phyloP scores from a whole-genome alignment of 2,888 invertebrate genomes.

The Meta bourneti region DNA sequence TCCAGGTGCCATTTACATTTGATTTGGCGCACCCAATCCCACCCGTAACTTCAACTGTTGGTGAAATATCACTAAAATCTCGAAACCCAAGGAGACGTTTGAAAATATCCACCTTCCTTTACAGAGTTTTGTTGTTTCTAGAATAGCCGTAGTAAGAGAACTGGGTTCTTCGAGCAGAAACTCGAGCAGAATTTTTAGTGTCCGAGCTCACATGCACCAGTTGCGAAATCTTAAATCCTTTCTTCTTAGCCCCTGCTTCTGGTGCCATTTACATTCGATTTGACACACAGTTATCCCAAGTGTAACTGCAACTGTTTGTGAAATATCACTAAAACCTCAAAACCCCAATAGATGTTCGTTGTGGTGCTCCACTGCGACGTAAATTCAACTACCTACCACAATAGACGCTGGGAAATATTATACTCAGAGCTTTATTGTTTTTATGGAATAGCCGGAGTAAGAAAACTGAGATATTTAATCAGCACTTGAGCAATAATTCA shows the following conservation, averaged over 20 bases:
- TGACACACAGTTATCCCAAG: neutral
- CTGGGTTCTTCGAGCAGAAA: too few species aligned
- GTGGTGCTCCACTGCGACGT: too few species aligned
- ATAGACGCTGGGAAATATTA: too few species aligned
- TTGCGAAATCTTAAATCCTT: neutral
- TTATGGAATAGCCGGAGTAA: neutral
- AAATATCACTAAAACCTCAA: constrained; percentile 14
- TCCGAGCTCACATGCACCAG: too few species aligned
- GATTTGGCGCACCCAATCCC: neutral
- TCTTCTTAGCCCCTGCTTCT: neutral
- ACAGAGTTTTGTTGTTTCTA: neutral
- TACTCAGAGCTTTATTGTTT: neutral
- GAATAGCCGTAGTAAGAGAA: neutral
- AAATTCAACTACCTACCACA: constrained; percentile 5
- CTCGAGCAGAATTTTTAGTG: too few species aligned
- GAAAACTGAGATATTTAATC: neutral
- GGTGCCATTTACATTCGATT: constrained; percentile 38
- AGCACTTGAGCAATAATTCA: too few species aligned
- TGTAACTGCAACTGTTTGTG: neutral
- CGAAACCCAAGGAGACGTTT: neutral
- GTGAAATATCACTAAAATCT: constrained; percentile 34
- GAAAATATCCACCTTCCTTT: neutral
- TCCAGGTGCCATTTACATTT: constrained; percentile 37
- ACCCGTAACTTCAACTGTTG: constrained; percentile 5
- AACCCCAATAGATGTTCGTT: too few species aligned